Conservation (phyloP, 2,888 invertebrate genomes). For the Eilema depressum region DNA sequence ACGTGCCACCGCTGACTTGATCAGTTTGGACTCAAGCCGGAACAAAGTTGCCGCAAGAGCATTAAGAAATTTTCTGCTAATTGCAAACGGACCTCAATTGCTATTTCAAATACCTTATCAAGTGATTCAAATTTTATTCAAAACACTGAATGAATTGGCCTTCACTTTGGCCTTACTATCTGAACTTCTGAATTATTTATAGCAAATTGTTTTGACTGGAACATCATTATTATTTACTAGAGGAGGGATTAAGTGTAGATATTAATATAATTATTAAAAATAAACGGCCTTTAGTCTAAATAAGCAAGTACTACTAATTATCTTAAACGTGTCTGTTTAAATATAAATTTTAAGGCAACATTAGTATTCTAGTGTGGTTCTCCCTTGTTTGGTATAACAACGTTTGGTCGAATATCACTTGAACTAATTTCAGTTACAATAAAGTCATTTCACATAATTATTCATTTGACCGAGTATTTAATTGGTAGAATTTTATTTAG, state of each 20-base stretch:
- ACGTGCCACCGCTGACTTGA: constrained; percentile 80
- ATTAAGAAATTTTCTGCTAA: constrained; percentile 79
- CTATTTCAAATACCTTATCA: constrained; percentile 65
- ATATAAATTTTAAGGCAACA: not conserved
- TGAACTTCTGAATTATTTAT: constrained; percentile 63
- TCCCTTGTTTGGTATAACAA: too few species aligned
- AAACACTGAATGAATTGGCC: constrained; percentile 62
- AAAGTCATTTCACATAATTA: too few species aligned
- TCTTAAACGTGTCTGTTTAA: not conserved
- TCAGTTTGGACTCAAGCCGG: constrained; percentile 86
- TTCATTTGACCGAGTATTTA: too few species aligned
- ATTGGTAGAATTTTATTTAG: too few species aligned
- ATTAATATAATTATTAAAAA: not conserved
- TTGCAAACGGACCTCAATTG: constrained; percentile 67
- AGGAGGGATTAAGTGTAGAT: not conserved
- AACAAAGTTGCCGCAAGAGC: constrained; percentile 79
- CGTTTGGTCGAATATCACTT: too few species aligned
- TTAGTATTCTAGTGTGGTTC: too few species aligned
- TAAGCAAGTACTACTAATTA: not conserved
- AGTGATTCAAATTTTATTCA: constrained; percentile 66
- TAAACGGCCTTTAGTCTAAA: not conserved
- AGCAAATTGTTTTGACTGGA: constrained; percentile 48
- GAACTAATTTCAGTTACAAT: too few species aligned
- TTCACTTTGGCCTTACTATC: constrained; percentile 52
- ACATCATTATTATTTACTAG: constrained; percentile 34